Evolutionary conservation across 2,888 invertebrate genomes (phyloP).

Genomic region (Drosophila paramelanica): DNA sequence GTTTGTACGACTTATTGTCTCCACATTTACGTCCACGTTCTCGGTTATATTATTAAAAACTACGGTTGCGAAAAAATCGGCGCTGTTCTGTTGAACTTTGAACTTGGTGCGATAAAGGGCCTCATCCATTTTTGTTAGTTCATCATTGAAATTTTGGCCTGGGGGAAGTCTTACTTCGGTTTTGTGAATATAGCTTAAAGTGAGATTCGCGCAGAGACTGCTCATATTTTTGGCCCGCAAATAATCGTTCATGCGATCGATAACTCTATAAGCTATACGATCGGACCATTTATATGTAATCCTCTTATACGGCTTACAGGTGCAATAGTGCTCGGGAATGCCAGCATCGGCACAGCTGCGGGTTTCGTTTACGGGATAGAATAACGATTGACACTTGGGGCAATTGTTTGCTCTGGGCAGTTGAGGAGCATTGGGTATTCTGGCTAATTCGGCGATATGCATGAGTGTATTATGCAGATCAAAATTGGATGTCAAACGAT

Average conservation of each 20-base stretch:
- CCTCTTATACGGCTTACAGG: constrained; percentile 85
- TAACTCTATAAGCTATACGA: constrained; percentile 44
- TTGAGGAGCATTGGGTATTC: constrained; percentile 51
- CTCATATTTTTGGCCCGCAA: constrained; percentile 47
- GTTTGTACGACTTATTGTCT: constrained; percentile 87
- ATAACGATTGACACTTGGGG: constrained; percentile 88
- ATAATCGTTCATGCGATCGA: constrained; percentile 60
- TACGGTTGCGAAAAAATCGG: constrained; percentile 89
- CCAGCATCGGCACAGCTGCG: constrained; percentile 89
- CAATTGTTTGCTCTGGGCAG: constrained; percentile 86
- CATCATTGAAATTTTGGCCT: constrained; percentile 25
- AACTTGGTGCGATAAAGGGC: constrained; percentile 85
- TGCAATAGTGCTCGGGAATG: constrained; percentile 90
- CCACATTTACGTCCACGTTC: constrained; percentile 85
- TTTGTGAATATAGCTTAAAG: constrained; percentile 49
- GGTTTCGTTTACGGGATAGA: constrained; percentile 86
- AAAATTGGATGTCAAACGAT: constrained; percentile 89
- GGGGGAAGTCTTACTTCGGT: constrained; percentile 46
- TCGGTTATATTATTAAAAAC: constrained; percentile 71
- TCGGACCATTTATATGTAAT: constrained; percentile 29
- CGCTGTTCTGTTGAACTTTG: constrained; percentile 88
- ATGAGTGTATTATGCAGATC: constrained; percentile 90
- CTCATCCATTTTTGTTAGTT: constrained; percentile 12
- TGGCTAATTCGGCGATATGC: constrained; percentile 86
- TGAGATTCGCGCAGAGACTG: constrained; percentile 46